A percentile compares a stretch with the other conserved stretches of the same genome.
phyloP scores from a whole-genome alignment of 2,797 vertebrate genomes.

The Scleropages formosus region DNA sequence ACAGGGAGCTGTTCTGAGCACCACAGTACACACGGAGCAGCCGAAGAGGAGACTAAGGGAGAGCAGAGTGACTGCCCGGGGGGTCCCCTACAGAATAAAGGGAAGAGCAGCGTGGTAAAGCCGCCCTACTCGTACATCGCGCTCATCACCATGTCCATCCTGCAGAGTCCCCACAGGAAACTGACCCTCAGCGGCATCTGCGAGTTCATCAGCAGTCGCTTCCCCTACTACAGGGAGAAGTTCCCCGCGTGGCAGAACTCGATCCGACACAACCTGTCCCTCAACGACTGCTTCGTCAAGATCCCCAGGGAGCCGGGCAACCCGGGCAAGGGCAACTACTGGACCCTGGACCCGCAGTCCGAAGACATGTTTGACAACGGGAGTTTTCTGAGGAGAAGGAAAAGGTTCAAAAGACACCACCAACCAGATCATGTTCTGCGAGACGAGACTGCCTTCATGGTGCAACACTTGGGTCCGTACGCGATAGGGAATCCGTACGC shows the following conservation, averaged over 20 bases:
- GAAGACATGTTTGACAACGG: slow-evolving; percentile 97
- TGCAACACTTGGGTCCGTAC: slow-evolving; percentile 97
- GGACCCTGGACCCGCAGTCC: slow-evolving; percentile 95
- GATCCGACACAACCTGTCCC: slow-evolving; percentile 89
- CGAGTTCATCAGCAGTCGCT: slow-evolving; percentile 95
- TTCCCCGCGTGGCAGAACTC: slow-evolving; percentile 94
- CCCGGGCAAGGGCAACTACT: slow-evolving; percentile 98
- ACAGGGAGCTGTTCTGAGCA: slow-evolving; percentile 70
- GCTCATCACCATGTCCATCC: slow-evolving; percentile 96
- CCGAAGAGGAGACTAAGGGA: slow-evolving; percentile 60
- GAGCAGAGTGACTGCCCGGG: slow-evolving; percentile 64
- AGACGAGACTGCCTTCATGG: slow-evolving; percentile 96
- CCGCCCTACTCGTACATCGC: slow-evolving; percentile 97
- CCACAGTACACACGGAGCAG: slow-evolving; percentile 67
- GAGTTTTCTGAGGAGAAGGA: slow-evolving; percentile 84
- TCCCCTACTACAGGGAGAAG: slow-evolving; percentile 91
- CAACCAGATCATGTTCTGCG: slow-evolving; percentile 91
- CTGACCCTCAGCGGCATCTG: slow-evolving; percentile 96
- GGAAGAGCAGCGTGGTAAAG: slow-evolving; percentile 94
- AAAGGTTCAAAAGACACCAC: slow-evolving; percentile 89
- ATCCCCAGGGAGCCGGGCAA: slow-evolving; percentile 93
- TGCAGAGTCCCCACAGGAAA: slow-evolving; percentile 94
- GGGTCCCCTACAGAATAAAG: slow-evolving; percentile 70
- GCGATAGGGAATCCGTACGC: slow-evolving; percentile 88
- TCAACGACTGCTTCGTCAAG: slow-evolving; percentile 93